A percentile compares a stretch with the other conserved stretches of the same genome.
These are phyloP conservation scores for Sminthopsis crassicaudata DNA, from an alignment of 2,113 vertebrate genomes.

Conservation along the genomic window DNA sequence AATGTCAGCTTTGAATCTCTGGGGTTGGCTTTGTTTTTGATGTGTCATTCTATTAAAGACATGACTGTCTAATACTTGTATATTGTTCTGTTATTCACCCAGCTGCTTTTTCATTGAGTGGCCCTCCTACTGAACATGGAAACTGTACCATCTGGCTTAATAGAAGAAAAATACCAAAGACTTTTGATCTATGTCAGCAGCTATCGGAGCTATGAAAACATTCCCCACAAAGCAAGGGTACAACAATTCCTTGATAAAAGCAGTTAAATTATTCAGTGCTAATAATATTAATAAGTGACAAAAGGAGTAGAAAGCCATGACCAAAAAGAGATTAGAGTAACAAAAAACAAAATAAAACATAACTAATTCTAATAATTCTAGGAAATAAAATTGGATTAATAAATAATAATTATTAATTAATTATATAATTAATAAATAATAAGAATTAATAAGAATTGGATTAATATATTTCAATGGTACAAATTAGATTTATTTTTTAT, in stretches of 20 bases:
- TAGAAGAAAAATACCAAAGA: conserved; percentile 32
- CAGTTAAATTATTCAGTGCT: conserved; percentile 22
- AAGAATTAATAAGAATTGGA: not conserved
- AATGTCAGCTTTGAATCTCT: not conserved
- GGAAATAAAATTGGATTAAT: not conserved
- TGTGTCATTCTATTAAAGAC: not conserved
- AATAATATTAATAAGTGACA: conserved; percentile 36
- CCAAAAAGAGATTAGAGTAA: not conserved
- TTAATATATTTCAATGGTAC: not conserved
- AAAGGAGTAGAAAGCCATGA: not conserved
- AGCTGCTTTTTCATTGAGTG: conserved; percentile 1
- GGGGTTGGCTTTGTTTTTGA: conserved; percentile 31
- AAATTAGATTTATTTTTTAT: not conserved
- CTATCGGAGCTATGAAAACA: conserved; percentile 38
- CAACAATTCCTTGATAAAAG: not conserved
- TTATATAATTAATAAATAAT: too few relatives aligned
- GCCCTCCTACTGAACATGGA: conserved; percentile 42
- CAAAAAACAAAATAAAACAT: not conserved
- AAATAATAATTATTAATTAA: too few relatives aligned
- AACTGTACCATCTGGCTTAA: conserved; percentile 52
- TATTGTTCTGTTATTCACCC: conserved; percentile 36
- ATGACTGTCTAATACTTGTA: conserved; percentile 50
- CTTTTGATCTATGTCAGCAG: conserved; percentile 63
- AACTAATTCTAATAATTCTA: conserved; percentile 10
- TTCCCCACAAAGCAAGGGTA: conserved; percentile 17